These are phyloP conservation scores for Sinelater perroti DNA, from an alignment of 2,888 invertebrate genomes.

Conservation along the genomic window DNA sequence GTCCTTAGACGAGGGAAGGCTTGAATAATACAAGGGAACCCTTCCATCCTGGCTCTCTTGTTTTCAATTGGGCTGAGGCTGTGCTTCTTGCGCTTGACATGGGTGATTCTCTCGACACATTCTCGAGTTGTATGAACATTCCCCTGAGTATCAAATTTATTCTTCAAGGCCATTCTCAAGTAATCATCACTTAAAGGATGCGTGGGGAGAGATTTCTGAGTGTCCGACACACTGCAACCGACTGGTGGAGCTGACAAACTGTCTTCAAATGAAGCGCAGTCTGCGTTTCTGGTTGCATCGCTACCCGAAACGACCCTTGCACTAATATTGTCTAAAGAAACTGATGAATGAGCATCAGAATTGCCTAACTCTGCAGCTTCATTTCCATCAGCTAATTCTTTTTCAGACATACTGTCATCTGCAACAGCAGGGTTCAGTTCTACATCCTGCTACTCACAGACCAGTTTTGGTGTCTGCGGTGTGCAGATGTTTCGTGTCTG, in stretches of 20 bases:
- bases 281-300: constrained; percentile 51
- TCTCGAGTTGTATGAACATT: constrained; percentile 42
- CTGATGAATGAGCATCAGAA: constrained; percentile 29
- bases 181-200: constrained; percentile 32
- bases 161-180: constrained; percentile 20
- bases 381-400: constrained; percentile 26
- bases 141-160: constrained; percentile 31
- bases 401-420: constrained; percentile 20
- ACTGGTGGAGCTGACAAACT: constrained; percentile 45
- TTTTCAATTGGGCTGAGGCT: constrained; percentile 48
- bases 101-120: constrained; percentile 45
- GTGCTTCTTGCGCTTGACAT: constrained; percentile 51
- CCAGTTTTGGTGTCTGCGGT: constrained; percentile 56
- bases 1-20: too few relatives aligned
- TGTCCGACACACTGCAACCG: constrained; percentile 48
- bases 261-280: constrained; percentile 42
- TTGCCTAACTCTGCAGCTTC: constrained; percentile 28
- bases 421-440: constrained; percentile 8
- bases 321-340: constrained; percentile 46
- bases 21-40: constrained; percentile 49
- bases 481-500: constrained; percentile 56
- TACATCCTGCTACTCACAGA: constrained; percentile 39
- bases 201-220: constrained; percentile 44
- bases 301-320: constrained; percentile 52
- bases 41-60: constrained; percentile 48